A percentile compares a stretch with the other conserved stretches of the same genome.
Conservation (phyloP, 2,888 invertebrate genomes). For the Lordiphosa fenestrarum region DNA sequence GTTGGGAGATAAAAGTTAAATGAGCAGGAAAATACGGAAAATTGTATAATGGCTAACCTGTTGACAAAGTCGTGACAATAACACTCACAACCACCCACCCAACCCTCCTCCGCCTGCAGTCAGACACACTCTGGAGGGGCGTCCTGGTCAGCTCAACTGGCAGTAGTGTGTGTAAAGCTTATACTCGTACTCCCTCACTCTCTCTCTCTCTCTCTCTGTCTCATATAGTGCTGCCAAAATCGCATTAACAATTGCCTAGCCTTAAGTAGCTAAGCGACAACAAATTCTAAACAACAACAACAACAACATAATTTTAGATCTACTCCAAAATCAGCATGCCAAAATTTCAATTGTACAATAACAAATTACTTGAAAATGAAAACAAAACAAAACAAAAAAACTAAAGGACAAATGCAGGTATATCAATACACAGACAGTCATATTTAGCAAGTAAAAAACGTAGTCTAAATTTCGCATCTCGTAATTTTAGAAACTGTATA, state of each 20-base stretch:
- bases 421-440: constrained; percentile 47
- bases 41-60: constrained; percentile 37
- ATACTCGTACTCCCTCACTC: constrained; percentile 21
- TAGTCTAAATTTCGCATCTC: constrained; percentile 34
- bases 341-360: constrained; percentile 47
- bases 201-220: too few species aligned
- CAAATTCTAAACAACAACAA: constrained; percentile 6
- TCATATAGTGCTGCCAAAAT: constrained; percentile 58
- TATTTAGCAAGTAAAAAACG: constrained; percentile 20
- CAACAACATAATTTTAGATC: constrained; percentile 31
- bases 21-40: constrained; percentile 76
- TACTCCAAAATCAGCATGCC: constrained; percentile 64
- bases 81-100: background rate
- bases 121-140: background rate
- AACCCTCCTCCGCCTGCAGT: background rate
- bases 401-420: constrained; percentile 70
- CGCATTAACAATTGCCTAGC: constrained; percentile 50
- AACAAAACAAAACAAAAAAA: constrained; percentile 27
- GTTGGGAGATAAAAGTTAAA: constrained; percentile 74
- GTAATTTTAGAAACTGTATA: constrained; percentile 22
- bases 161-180: constrained; percentile 56
- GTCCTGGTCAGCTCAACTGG: background rate
- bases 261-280: constrained; percentile 60
- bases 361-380: constrained; percentile 10
- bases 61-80: too few species aligned